A percentile compares a stretch with the other conserved stretches of the same genome.
Evolutionary conservation across 2,113 vertebrate genomes (phyloP).

Genomic region (Callopanchax toddi): DNA sequence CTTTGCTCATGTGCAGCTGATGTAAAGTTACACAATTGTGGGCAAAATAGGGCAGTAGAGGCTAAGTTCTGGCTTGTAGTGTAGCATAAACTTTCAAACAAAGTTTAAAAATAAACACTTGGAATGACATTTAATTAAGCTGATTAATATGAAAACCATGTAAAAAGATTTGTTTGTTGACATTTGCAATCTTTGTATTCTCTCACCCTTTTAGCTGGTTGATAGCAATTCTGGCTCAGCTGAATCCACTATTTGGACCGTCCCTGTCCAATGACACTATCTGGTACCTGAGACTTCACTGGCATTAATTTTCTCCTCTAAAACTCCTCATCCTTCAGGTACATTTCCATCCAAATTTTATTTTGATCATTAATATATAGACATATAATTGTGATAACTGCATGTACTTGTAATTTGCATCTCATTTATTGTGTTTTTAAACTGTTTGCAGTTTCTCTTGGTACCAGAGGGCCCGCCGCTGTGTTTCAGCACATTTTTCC

Average conservation of each 20-base stretch:
- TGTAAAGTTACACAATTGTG: constrained; percentile 36
- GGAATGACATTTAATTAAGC: no score
- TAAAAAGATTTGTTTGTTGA: constrained; percentile 4
- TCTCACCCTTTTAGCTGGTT: constrained; percentile 87
- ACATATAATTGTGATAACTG: no score
- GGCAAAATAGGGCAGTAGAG: constrained; percentile 52
- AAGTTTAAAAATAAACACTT: no score
- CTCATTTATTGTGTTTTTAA: background rate
- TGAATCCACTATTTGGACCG: constrained; percentile 96
- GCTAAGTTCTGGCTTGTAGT: constrained; percentile 20
- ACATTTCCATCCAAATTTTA: background rate
- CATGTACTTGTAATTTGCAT: background rate
- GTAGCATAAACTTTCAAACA: no score
- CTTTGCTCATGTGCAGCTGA: background rate
- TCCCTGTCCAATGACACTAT: constrained; percentile 86
- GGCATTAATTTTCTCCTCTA: constrained; percentile 80
- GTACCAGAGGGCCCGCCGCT: constrained; percentile 25
- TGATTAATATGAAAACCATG: no score
- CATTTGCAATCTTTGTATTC: background rate
- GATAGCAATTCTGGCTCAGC: constrained; percentile 94
- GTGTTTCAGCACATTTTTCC: constrained; percentile 16
- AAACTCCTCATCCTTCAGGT: constrained; percentile 37
- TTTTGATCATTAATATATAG: no score
- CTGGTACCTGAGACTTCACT: constrained; percentile 89
- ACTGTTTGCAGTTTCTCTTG: constrained; percentile 1